These are phyloP conservation scores for Brachionus sp. DNA, from an alignment of 1,140 invertebrate species.

Conservation along the genomic window DNA sequence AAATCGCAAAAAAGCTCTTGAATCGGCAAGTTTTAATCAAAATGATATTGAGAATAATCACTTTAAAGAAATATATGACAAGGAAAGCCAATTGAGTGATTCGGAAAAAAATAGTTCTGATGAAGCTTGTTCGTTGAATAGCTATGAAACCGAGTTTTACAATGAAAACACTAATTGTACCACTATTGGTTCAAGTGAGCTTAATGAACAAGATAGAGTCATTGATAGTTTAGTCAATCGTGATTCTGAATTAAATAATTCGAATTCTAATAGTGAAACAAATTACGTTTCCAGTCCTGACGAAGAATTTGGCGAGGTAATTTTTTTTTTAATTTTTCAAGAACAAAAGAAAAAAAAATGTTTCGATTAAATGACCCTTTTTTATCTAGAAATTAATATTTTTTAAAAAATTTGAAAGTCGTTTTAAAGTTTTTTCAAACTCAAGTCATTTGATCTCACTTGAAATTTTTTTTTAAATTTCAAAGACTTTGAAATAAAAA, in stretches of 20 bases:
- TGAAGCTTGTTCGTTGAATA: slow-evolving; percentile 38
- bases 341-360: no score
- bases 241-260: neutral
- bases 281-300: neutral
- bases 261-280: neutral
- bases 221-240: neutral
- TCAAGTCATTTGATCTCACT: no score
- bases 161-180: neutral
- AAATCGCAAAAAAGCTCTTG: neutral
- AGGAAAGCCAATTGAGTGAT: neutral
- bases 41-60: neutral
- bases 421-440: no score
- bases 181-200: neutral
- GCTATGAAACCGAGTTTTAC: slow-evolving; percentile 3
- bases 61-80: slow-evolving; percentile 19
- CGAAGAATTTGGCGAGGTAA: slow-evolving; percentile 43
- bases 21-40: neutral
- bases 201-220: neutral
- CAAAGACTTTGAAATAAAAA: no score
- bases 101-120: slow-evolving; percentile 20
- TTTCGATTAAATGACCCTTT: no score
- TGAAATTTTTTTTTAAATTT: no score
- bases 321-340: no score
- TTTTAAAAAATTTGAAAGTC: no score
- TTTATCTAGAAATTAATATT: no score